phyloP scores from a whole-genome alignment of 2,113 vertebrate species.

The Peromyscus leucopus region DNA sequence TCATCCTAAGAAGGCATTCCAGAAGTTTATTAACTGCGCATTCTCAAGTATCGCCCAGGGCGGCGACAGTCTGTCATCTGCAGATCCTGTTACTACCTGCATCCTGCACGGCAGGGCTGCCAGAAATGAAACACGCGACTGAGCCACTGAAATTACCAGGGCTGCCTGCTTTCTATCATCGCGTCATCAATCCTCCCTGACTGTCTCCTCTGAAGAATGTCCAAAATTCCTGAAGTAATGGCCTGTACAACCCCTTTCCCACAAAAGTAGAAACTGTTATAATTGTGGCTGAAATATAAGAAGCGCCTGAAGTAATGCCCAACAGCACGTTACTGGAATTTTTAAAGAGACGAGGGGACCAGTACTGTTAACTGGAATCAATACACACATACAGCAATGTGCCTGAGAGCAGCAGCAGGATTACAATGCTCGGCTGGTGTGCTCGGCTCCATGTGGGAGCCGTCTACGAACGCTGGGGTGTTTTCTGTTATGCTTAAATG shows the following conservation, averaged over 20 bases:
- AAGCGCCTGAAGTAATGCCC: not conserved
- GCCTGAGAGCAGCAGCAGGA: not conserved
- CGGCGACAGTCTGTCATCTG: constrained; percentile 78
- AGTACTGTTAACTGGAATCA: not conserved
- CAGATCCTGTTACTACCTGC: constrained; percentile 84
- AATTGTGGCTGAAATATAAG: constrained; percentile 23
- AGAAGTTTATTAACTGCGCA: constrained; percentile 79
- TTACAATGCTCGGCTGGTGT: not conserved
- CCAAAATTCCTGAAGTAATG: constrained; percentile 72
- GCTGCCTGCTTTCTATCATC: constrained; percentile 64
- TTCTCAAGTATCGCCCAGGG: constrained; percentile 83
- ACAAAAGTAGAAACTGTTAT: not conserved
- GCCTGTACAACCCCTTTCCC: constrained; percentile 51
- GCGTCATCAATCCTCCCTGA: constrained; percentile 68
- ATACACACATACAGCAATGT: not conserved
- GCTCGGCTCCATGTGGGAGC: not conserved
- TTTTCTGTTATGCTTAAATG: not conserved
- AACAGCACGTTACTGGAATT: not conserved
- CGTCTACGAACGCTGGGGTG: not conserved
- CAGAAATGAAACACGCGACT: constrained; percentile 75
- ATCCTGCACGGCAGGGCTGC: constrained; percentile 71
- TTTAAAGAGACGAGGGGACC: not conserved
- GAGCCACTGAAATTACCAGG: constrained; percentile 73
- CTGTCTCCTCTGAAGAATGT: constrained; percentile 75
- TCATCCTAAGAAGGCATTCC: constrained; percentile 79